Evolutionary conservation across 1,140 invertebrate genomes (phyloP).

Genomic region (Drosophila sucinea): DNA sequence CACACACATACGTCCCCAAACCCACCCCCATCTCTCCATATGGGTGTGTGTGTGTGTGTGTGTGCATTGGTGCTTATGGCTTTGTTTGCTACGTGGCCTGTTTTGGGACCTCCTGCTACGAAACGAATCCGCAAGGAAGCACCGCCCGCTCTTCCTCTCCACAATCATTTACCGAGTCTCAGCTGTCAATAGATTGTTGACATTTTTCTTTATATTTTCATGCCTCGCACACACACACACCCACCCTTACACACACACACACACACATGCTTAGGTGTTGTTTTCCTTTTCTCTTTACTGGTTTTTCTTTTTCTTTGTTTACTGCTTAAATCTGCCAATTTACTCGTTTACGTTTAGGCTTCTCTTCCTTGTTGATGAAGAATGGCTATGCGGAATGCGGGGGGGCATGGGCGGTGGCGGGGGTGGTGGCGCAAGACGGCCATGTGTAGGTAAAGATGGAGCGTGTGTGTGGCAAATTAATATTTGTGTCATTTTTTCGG

Average conservation of each 20-base stretch:
- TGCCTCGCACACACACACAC: slow-evolving; percentile 33
- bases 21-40: background rate
- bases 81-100: slow-evolving; percentile 78
- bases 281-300: slow-evolving; percentile 54
- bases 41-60: slow-evolving; percentile 26
- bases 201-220: slow-evolving; percentile 78
- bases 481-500: slow-evolving; percentile 79
- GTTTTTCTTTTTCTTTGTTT: slow-evolving; percentile 76
- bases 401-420: background rate
- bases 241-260: slow-evolving; percentile 5
- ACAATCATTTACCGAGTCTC: slow-evolving; percentile 80
- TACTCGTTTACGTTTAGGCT: slow-evolving; percentile 81
- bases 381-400: background rate
- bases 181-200: slow-evolving; percentile 80
- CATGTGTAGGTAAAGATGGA: slow-evolving; percentile 46
- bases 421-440: background rate
- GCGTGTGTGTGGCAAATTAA: slow-evolving; percentile 62
- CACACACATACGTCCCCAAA: background rate
- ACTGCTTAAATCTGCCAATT: slow-evolving; percentile 81
- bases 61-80: slow-evolving; percentile 56
- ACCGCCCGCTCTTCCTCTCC: background rate
- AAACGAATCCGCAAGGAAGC: slow-evolving; percentile 4
- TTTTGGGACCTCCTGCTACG: slow-evolving; percentile 47
- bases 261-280: slow-evolving; percentile 25
- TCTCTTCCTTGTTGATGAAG: slow-evolving; percentile 30